phyloP scores from a whole-genome alignment of 2,797 vertebrate species.

The Poecilia gillii region DNA sequence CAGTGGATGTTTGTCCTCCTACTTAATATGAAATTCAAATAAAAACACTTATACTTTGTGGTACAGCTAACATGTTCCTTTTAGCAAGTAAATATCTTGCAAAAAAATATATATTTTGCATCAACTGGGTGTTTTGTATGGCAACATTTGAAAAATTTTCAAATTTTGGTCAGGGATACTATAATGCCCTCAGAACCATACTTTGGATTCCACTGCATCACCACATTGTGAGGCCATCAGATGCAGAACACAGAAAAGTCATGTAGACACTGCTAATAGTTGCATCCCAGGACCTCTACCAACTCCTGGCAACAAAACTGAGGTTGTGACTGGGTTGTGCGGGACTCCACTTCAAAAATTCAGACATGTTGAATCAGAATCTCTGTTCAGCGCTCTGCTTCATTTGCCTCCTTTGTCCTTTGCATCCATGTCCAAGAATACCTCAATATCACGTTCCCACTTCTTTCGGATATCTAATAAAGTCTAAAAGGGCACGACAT shows the following conservation, averaged over 20 bases:
- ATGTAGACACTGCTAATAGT: not conserved
- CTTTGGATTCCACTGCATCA: not conserved
- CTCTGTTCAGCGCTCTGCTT: not conserved
- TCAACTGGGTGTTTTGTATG: not conserved
- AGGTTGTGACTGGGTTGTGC: not conserved
- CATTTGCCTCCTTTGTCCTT: slow-evolving; percentile 11
- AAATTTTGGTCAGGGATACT: no score
- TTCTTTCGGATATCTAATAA: slow-evolving; percentile 62
- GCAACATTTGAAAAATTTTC: no score
- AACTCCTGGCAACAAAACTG: not conserved
- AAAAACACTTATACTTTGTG: no score
- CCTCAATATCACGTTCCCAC: slow-evolving; percentile 50
- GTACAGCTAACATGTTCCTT: no score
- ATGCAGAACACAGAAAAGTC: not conserved
- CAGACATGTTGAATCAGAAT: not conserved
- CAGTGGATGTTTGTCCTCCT: no score
- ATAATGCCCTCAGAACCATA: no score
- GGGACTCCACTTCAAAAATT: not conserved
- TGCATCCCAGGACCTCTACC: no score
- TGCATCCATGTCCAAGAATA: slow-evolving; percentile 29
- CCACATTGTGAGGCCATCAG: not conserved
- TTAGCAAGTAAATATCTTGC: no score
- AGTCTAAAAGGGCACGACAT: slow-evolving; percentile 47
- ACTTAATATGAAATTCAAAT: no score
- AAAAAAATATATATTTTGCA: not conserved